phyloP scores from a whole-genome alignment of 2,888 invertebrate genomes.

The Ashinkailepas kermadecensis region DNA sequence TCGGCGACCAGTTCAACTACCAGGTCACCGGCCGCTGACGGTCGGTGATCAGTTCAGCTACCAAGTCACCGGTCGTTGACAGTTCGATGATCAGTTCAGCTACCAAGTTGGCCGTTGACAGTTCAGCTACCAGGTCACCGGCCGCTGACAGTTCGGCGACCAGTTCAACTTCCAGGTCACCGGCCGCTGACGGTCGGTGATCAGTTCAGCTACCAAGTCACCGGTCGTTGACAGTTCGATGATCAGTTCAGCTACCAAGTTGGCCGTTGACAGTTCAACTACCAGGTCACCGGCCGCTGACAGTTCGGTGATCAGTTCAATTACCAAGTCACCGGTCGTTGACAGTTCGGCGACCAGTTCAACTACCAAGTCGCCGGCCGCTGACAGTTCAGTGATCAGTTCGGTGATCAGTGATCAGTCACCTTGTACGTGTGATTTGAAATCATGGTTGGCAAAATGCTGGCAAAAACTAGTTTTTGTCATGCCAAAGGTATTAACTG shows the following conservation, averaged over 20 bases:
- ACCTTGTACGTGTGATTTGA: no score
- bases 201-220: neutral
- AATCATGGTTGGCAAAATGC: no score
- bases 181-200: neutral
- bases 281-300: conserved; percentile 39
- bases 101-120: no score
- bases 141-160: no score
- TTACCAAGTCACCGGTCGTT: conserved; percentile 36
- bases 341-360: conserved; percentile 45
- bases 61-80: no score
- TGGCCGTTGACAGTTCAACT: conserved; percentile 43
- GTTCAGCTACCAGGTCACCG: no score
- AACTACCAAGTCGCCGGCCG: neutral
- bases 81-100: no score
- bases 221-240: conserved; percentile 26
- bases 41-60: neutral
- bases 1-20: conserved; percentile 50
- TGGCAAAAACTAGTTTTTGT: no score
- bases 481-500: no score
- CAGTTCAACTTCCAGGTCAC: neutral
- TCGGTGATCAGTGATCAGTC: neutral
- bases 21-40: conserved; percentile 38
- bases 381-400: neutral
- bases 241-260: conserved; percentile 48
- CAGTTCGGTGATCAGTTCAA: conserved; percentile 46